These are phyloP conservation scores for Ennomos erosarius DNA, from an alignment of 2,888 invertebrate species.

Conservation along the genomic window DNA sequence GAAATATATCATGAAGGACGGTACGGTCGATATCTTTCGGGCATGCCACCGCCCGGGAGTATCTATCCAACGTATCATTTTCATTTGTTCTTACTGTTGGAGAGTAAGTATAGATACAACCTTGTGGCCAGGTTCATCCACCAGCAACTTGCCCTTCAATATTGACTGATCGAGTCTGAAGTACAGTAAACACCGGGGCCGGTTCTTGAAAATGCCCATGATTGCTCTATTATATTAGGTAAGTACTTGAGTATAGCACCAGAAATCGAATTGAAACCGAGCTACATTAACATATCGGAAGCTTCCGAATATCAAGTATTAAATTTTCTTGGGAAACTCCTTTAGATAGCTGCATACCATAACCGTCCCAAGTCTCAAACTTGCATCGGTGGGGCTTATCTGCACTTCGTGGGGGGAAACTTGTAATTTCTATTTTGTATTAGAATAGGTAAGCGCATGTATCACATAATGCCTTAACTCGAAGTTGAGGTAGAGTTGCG, in stretches of 20 bases:
- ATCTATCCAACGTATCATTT: no score
- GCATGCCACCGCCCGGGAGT: no score
- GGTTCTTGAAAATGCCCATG: no score
- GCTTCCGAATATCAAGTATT: conserved; percentile 41
- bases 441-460: conserved; percentile 54
- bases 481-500: conserved; percentile 12
- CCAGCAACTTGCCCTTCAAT: no score
- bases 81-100: no score
- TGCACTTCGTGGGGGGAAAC: conserved; percentile 39
- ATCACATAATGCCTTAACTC: conserved; percentile 41
- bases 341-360: conserved; percentile 44
- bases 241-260: not conserved
- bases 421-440: conserved; percentile 57
- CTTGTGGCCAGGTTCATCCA: no score
- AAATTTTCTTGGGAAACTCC: conserved; percentile 47
- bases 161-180: no score
- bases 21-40: no score
- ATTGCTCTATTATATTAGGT: no score
- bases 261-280: conserved; percentile 4
- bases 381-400: conserved; percentile 53
- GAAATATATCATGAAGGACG: no score
- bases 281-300: conserved; percentile 29
- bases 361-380: conserved; percentile 47
- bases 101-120: no score
- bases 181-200: no score